Conservation (phyloP, 2,113 vertebrate species). For the Oreocharis arfaki region DNA sequence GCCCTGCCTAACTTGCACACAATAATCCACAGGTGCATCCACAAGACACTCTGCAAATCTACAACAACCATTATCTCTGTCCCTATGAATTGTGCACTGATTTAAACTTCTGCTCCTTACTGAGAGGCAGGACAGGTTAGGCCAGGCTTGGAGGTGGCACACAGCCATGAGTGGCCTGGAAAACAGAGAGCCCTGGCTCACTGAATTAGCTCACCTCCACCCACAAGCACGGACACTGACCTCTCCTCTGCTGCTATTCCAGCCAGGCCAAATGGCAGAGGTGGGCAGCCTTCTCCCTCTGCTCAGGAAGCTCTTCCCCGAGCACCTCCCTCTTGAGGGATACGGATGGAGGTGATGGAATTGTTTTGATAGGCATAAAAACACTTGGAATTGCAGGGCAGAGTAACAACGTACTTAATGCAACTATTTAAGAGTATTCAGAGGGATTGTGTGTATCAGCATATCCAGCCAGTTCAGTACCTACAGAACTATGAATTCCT, state of each 20-base stretch:
- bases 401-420: not conserved
- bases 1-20: accelerated
- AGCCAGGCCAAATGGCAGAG: not conserved
- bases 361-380: not conserved
- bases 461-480: not conserved
- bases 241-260: not conserved
- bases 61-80: not conserved
- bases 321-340: not conserved
- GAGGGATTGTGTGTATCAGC: not conserved
- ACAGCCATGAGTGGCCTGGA: not conserved
- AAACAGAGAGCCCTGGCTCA: not conserved
- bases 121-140: not conserved
- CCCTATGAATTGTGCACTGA: accelerated
- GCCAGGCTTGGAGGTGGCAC: not conserved
- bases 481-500: not conserved
- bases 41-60: accelerated
- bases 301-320: not conserved
- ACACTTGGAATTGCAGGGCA: not conserved
- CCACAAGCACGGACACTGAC: accelerated
- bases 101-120: not conserved
- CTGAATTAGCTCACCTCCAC: not conserved
- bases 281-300: not conserved
- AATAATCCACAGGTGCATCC: not conserved
- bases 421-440: not conserved
- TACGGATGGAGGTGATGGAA: accelerated